A percentile compares a stretch with the other conserved stretches of the same genome.
These are phyloP conservation scores for Pollachius pollachius DNA, from an alignment of 2,113 vertebrate genomes.

Conservation along the genomic window DNA sequence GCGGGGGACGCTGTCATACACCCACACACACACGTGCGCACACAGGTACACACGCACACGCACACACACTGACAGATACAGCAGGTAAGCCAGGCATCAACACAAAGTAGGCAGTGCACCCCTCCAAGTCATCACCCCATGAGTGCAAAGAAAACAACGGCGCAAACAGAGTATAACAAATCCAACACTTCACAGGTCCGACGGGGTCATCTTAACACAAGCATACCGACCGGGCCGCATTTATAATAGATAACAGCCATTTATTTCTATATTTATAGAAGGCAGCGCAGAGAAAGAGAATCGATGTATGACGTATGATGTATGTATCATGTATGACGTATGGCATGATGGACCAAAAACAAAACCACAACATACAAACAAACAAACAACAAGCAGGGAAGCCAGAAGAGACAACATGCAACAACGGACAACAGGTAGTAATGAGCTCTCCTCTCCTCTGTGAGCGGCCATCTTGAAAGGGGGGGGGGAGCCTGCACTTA, in stretches of 20 bases:
- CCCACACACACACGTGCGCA: conserved; percentile 43
- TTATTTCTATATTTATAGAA: no score
- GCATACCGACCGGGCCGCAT: no score
- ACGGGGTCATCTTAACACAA: no score
- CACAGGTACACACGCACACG: conserved; percentile 37
- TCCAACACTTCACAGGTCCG: no score
- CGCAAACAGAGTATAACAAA: no score
- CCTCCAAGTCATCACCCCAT: conserved; percentile 52
- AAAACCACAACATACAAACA: conserved; percentile 21
- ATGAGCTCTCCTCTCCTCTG: conserved; percentile 69
- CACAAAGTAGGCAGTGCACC: conserved; percentile 9
- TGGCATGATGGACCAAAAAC: not conserved
- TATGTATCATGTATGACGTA: not conserved
- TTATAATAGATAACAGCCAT: no score
- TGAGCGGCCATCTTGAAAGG: conserved; percentile 29
- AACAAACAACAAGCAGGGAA: conserved; percentile 40
- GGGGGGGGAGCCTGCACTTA: conserved; percentile 48
- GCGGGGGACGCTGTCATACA: conserved; percentile 32
- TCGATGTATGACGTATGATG: no score
- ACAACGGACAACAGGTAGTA: conserved; percentile 43
- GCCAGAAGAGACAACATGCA: conserved; percentile 57
- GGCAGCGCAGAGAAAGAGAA: no score
- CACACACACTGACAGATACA: no score
- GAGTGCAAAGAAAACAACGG: conserved; percentile 56
- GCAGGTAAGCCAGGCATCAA: no score